Base-by-base conservation (phyloP, 1,140 invertebrate species). In the Nasonia vitripennis region DNA sequence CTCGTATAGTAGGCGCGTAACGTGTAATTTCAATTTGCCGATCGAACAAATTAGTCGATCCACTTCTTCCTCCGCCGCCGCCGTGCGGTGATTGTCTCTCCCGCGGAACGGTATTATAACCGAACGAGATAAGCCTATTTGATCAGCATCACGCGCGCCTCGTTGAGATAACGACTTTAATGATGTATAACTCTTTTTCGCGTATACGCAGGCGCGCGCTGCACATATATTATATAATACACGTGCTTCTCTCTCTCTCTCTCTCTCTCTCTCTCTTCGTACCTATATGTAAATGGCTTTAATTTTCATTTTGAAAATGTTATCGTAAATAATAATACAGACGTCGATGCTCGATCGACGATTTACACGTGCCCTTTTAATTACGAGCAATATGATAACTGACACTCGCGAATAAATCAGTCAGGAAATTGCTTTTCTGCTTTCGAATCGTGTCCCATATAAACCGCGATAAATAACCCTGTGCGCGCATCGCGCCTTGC, bases 21-120 rank as follows among this genome's bases (percentile, higher is more conserved):
- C 87, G 79, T 89, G 85, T 88, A 90, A 90, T 90, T 90, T 89
- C 88, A 90, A 90, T 89, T 90, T 87, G 85, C 87, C 85, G 85
- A 88, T 86, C 87, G 84, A 78, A 90, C 87, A 86, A 90, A 90
- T 89, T 87, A 90, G 88, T 89, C 89, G 75, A 48, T 87, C 88
- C 83, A 86, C 86, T 87, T 86, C 82, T 45, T 45, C 41, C 7
- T 70, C 51, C 41, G 17, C 14, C 79, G 12, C 17, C 68, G 11
- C 5, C 34, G 34, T 45, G 34, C 41, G 62, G 31, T 77, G 73
- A 85, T 86, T 41, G 55, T 68, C 77, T 74, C 70, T 68, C 77
- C 67, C 70, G 75, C 17, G 45, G 17, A 78, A 34, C 78, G 75
- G 71, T 82, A 85, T 45, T 45, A 45, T 45, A 45, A 45, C 86